Evolutionary conservation across 1,140 invertebrate genomes (phyloP).

Genomic region (Zaprionus ornatus): DNA sequence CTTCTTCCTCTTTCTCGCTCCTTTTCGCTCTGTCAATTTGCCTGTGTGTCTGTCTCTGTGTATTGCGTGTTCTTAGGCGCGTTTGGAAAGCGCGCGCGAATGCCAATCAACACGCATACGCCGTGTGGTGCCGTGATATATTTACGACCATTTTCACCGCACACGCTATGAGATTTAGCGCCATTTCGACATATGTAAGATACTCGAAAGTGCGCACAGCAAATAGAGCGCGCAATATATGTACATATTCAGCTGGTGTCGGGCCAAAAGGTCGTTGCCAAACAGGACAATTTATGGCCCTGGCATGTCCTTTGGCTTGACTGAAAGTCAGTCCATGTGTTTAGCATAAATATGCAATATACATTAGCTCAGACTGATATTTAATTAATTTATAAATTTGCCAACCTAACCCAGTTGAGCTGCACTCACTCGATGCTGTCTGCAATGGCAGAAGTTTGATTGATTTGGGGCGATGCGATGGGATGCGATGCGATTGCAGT

Average conservation of each 20-base stretch:
- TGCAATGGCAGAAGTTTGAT: not conserved
- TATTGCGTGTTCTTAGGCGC: constrained; percentile 44
- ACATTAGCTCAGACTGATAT: constrained; percentile 11
- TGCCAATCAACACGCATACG: constrained; percentile 75
- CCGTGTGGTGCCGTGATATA: constrained; percentile 42
- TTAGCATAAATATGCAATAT: constrained; percentile 53
- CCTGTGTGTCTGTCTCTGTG: not conserved
- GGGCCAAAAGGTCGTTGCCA: not conserved
- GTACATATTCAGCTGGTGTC: not conserved
- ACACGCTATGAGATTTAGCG: constrained; percentile 42
- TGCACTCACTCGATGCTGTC: not conserved
- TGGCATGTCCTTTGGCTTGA: not conserved
- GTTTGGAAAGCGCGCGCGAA: constrained; percentile 40
- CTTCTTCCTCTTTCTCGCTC: not conserved
- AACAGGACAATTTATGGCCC: constrained; percentile 50
- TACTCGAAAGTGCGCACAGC: constrained; percentile 1
- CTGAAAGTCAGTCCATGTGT: constrained; percentile 30
- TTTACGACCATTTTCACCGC: constrained; percentile 8
- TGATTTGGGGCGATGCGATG: constrained; percentile 1
- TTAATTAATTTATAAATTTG: constrained; percentile 26
- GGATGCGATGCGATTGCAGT: constrained; percentile 9
- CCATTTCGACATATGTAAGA: constrained; percentile 22
- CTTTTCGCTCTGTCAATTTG: constrained; percentile 29
- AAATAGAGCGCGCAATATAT: not conserved
- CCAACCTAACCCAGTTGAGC: not conserved